Evolutionary conservation across 1,140 invertebrate genomes (phyloP), one percentile per base, ranked within the genome.

Genomic region (Drosophila yakuba): DNA sequence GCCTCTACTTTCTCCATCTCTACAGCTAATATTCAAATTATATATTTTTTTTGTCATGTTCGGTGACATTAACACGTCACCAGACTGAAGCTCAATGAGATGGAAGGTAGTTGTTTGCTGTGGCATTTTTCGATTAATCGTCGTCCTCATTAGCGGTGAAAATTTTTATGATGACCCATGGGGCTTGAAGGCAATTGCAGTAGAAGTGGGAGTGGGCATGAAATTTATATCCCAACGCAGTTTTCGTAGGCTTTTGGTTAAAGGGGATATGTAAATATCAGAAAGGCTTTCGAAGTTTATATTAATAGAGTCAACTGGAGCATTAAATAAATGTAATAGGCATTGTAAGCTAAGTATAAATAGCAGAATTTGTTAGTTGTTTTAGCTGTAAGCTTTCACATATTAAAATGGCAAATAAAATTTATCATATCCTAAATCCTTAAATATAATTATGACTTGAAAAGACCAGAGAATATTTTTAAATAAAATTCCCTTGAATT

Each of bases 131-230:
- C 71, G 83, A 86, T 86, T 86, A 86, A 88, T 86, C 75, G 83
- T 74, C 47, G 79, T 75, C 64, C 83, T 86, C 79, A 86, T 86
- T 83, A 89, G 84, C 69, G 83, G 80, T 79, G 80, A 89, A 88
- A 83, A 89, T 83, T 79, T 86, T 83, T 88, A 86, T 86, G 59
- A 89, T 64, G 75, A 60, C 83, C 79, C 63, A 43, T 54, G 79
- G 79, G 84, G 69, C 35, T 50, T n/a, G 12, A 45, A 36, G 35
- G 47, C 47, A 39, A 59, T 71, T 55, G 45, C 59, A 63, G 69
- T 28, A 10, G 4, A 25, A n/a, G 17, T 35, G 63, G 32, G 28
- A 28, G 12, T 35, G 50, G 20, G 11, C 43, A 57, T 69, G 43
- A 48, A 68, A 48, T 56, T 35, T 43, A 32, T 35, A 41, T 39